Conservation (phyloP, 2,113 vertebrate species). For the Gymnobelideus leadbeateri region DNA sequence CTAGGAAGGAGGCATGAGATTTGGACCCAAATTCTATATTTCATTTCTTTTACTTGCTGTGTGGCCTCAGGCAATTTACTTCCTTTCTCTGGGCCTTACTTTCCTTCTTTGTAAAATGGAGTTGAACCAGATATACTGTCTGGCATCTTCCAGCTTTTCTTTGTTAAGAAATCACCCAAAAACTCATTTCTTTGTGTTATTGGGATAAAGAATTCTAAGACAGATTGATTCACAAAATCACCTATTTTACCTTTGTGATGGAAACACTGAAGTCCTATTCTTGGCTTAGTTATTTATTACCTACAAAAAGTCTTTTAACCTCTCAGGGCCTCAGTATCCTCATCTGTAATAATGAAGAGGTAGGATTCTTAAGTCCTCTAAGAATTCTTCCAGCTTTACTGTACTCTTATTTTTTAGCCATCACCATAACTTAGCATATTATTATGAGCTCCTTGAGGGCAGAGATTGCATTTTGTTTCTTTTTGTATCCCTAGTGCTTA, state of each 20-base stretch:
- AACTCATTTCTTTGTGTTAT: background rate
- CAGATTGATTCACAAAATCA: background rate
- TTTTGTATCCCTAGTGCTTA: background rate
- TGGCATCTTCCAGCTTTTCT: background rate
- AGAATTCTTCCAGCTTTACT: background rate
- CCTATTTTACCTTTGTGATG: background rate
- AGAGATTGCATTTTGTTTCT: background rate
- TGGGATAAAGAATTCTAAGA: background rate
- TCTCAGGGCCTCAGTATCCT: conserved; percentile 10
- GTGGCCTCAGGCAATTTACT: background rate
- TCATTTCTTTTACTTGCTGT: background rate
- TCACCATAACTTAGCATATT: background rate
- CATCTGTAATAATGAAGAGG: conserved; percentile 2
- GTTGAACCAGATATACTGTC: background rate
- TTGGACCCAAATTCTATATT: background rate
- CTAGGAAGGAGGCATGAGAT: background rate
- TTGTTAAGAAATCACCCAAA: background rate
- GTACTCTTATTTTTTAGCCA: background rate
- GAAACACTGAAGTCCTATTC: background rate
- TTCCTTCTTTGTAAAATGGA: background rate
- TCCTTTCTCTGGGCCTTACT: background rate
- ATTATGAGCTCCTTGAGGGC: background rate
- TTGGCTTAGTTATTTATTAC: conserved; percentile 29
- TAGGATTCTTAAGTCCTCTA: background rate
- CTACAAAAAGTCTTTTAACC: conserved; percentile 35